Conservation (phyloP, 1,140 invertebrate species). For the Camponotus floridanus region DNA sequence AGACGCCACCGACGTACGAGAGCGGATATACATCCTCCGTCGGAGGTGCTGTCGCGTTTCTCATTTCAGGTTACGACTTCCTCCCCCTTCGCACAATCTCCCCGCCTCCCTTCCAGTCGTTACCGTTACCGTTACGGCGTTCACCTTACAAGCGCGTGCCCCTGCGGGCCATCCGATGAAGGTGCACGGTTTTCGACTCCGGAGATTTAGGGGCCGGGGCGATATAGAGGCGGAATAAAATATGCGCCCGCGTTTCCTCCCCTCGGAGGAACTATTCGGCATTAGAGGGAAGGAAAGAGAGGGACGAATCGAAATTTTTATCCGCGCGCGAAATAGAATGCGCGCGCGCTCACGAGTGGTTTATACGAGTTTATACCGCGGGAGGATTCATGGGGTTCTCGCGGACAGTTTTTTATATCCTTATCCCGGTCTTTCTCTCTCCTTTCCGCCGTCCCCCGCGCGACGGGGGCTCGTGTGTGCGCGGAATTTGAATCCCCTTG, state of each 20-base stretch:
- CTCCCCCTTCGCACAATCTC: slow-evolving; percentile 38
- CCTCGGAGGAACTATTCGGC: not conserved
- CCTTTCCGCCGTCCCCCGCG: slow-evolving; percentile 57
- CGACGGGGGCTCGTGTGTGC: slow-evolving; percentile 72
- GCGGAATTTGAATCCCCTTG: slow-evolving; percentile 85
- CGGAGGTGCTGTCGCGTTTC: slow-evolving; percentile 53
- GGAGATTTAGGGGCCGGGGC: slow-evolving; percentile 42
- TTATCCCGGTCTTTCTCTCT: slow-evolving; percentile 49
- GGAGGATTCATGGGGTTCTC: slow-evolving; percentile 64
- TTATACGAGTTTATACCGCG: slow-evolving; percentile 69
- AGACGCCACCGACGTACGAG: slow-evolving; percentile 34
- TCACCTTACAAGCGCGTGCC: slow-evolving; percentile 31
- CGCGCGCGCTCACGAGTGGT: slow-evolving; percentile 55
- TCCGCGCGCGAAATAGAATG: slow-evolving; percentile 73
- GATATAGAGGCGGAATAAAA: slow-evolving; percentile 31
- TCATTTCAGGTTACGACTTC: slow-evolving; percentile 57
- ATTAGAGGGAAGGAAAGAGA: not conserved
- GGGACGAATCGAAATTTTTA: slow-evolving; percentile 68
- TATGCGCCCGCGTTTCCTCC: not conserved
- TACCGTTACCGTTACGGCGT: slow-evolving; percentile 46
- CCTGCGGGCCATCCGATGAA: not conserved
- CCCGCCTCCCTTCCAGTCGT: not conserved
- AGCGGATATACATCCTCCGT: slow-evolving; percentile 32
- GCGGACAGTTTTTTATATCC: slow-evolving; percentile 67
- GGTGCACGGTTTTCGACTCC: slow-evolving; percentile 15